These are phyloP conservation scores for Battus philenor DNA, from an alignment of 1,140 invertebrate genomes.

Conservation along the genomic window DNA sequence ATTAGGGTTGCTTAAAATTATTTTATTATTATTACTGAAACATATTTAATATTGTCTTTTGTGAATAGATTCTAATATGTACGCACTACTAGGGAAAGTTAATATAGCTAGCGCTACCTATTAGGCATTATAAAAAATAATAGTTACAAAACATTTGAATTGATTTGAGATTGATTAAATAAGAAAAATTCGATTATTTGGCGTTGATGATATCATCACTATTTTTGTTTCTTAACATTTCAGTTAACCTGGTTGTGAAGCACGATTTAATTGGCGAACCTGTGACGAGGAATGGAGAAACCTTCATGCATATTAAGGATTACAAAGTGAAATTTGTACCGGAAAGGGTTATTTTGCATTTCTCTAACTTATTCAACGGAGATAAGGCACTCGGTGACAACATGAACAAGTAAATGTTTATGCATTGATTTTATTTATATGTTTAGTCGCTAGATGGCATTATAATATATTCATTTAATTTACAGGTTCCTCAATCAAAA, in stretches of 20 bases:
- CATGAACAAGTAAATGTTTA: slow-evolving; percentile 68
- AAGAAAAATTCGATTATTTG: no score
- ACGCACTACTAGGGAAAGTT: no score
- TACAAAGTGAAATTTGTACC: slow-evolving; percentile 77
- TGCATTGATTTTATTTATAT: neutral
- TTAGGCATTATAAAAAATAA: no score
- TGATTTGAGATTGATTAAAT: no score
- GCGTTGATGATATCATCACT: no score
- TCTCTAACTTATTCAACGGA: slow-evolving; percentile 80
- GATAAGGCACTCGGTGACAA: slow-evolving; percentile 76
- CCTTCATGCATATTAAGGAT: slow-evolving; percentile 78
- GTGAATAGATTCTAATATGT: no score
- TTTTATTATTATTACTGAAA: no score
- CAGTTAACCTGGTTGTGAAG: slow-evolving; percentile 77
- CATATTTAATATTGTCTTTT: no score
- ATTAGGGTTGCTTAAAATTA: no score
- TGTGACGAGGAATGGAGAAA: slow-evolving; percentile 75
- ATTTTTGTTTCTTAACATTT: slow-evolving; percentile 26
- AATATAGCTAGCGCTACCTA: no score
- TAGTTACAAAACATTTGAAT: no score
- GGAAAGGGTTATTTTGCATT: slow-evolving; percentile 73
- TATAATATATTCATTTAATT: slow-evolving; percentile 9
- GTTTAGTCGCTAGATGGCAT: slow-evolving; percentile 1
- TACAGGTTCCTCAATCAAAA: slow-evolving; percentile 81
- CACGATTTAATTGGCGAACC: slow-evolving; percentile 78